These are phyloP conservation scores for Altica lythri DNA, from an alignment of 2,888 invertebrate species.

Conservation along the genomic window DNA sequence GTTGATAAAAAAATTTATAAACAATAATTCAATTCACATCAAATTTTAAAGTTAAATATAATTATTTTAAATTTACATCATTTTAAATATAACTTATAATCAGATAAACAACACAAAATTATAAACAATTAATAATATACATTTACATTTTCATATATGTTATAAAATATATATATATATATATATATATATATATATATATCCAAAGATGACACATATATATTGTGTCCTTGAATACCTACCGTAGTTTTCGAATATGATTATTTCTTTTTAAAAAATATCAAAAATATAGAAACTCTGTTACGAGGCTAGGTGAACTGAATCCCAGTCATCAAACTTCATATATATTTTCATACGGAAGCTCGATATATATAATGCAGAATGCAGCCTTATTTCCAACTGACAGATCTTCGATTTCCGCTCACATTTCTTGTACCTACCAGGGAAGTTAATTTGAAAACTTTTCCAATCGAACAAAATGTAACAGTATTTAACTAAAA, in stretches of 20 bases:
- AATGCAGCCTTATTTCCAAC: constrained; percentile 16
- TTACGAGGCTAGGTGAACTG: constrained; percentile 17
- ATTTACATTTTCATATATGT: no score
- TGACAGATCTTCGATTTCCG: constrained; percentile 25
- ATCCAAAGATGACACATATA: no score
- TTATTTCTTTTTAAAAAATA: constrained; percentile 11
- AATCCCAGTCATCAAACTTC: constrained; percentile 21
- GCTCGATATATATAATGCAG: constrained; percentile 14
- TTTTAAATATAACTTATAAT: no score
- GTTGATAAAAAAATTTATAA: no score
- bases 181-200: no score
- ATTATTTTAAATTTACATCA: no score
- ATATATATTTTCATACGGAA: constrained; percentile 19
- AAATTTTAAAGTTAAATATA: no score
- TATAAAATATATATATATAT: no score
- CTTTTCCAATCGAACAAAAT: neutral
- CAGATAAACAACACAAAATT: no score
- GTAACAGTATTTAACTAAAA: no score
- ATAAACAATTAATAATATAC: no score
- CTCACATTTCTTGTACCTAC: neutral
- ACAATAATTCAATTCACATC: no score
- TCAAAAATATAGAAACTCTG: constrained; percentile 18
- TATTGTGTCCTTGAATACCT: neutral
- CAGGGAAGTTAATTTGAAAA: constrained; percentile 4
- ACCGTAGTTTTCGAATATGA: constrained; percentile 9